Base-by-base conservation (phyloP, 2,113 vertebrate species). In the Acrocephalus arundinaceus region DNA sequence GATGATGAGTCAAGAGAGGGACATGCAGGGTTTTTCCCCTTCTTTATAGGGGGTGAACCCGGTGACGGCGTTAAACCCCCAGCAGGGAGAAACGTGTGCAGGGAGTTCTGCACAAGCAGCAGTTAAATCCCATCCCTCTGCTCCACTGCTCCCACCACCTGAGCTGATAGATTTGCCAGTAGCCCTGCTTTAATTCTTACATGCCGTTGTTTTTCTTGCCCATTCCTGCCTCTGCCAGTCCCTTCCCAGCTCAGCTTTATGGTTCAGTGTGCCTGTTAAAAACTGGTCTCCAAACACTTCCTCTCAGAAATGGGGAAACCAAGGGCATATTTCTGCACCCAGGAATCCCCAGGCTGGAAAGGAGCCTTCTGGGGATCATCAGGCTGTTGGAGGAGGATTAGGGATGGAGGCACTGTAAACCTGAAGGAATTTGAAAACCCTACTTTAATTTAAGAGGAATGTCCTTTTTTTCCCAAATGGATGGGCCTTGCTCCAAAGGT, bases 391-490 rank as follows among this genome's bases (percentile, higher is more conserved):
- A 67, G 79, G 45, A 81, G 58, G 57, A 30, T 7, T 81, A 67
- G 58, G 37, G 63, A 65, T 2, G 2, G 63, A 88, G 63, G 65
- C 68, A 33, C 72, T 27, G 28, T 78, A 93, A 95, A 89, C 58
- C 75, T 79, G 62, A 45, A 93, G 67, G 89, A 90, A 96, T 94
- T 41, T 78, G 89, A 78, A 91, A 94, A 66, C 63, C 37, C 25
- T 49, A 4, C 35, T 95, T 96, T 83, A 87, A 94, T 96, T 94
- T 94, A 71, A 84, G 33, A 94, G 94, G 89, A 94, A 94, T 96
- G 93, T 96, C 87, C 95, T 88, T 96, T 87, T 93, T 76, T 83
- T 97, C 93, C 71, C 76, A 84, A 62, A 25, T 62, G 75, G 76
- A 91, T 82, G 76, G 84, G 68, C 84, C 83, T 81, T 6, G 11